These are phyloP conservation scores for Alethe castanea DNA, from an alignment of 2,113 vertebrate species.

Conservation along the genomic window DNA sequence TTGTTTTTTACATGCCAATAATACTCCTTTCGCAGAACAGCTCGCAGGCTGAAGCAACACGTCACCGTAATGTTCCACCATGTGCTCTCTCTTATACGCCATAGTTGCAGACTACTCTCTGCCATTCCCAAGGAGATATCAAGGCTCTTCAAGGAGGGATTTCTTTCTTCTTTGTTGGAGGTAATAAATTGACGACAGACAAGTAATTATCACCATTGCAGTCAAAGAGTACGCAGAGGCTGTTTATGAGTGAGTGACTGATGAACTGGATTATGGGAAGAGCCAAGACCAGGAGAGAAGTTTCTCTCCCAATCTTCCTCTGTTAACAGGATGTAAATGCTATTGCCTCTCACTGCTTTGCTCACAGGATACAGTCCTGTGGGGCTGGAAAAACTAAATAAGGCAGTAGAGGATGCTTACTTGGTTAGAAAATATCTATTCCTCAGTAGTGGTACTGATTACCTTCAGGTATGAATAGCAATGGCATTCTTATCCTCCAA, in stretches of 20 bases:
- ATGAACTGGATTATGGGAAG: neutral
- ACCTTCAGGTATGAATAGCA: constrained; percentile 34
- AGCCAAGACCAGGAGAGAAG: neutral
- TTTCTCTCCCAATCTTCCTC: neutral
- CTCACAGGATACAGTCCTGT: neutral
- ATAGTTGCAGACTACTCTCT: neutral
- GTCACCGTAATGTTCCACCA: neutral
- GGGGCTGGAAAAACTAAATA: neutral
- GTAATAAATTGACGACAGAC: neutral
- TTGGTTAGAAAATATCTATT: constrained; percentile 22
- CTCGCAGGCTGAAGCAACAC: neutral
- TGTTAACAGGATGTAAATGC: neutral
- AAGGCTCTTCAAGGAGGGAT: neutral
- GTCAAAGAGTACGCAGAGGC: neutral
- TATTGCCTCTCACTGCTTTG: neutral
- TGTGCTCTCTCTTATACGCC: fast-evolving
- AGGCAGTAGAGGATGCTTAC: neutral
- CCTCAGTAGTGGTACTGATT: constrained; percentile 4
- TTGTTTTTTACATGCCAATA: neutral
- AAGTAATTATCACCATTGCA: neutral
- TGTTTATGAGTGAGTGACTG: neutral
- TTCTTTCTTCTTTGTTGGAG: neutral
- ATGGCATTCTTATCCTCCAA: neutral
- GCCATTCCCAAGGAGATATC: neutral
- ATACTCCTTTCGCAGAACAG: fast-evolving